phyloP scores from a whole-genome alignment of 2,797 vertebrate genomes.

The Neomorphus geoffroyi region DNA sequence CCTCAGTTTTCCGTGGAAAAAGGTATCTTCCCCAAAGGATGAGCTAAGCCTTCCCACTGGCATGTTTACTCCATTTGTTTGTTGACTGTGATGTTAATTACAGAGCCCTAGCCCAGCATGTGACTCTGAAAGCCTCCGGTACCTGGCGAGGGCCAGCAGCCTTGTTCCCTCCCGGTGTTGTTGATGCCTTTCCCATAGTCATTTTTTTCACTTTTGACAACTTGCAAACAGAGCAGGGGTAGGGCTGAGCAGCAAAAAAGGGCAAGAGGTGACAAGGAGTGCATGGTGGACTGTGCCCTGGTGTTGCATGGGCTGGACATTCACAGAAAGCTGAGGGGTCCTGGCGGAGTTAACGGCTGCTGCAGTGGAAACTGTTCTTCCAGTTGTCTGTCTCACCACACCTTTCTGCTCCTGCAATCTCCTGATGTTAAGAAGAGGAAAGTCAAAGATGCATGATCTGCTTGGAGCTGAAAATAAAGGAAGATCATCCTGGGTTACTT shows the following conservation, averaged over 20 bases:
- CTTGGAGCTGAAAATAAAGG: not conserved
- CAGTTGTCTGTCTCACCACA: fast-evolving
- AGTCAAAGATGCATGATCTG: not conserved
- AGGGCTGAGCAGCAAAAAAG: too few relatives aligned
- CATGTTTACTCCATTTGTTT: fast-evolving
- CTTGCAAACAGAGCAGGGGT: not conserved
- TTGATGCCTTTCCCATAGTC: not conserved
- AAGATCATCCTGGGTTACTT: too few relatives aligned
- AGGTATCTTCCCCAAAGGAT: not conserved
- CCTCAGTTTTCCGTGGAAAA: not conserved
- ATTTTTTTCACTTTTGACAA: not conserved
- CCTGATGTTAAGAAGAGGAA: not conserved
- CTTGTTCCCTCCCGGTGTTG: not conserved
- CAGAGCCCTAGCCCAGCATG: not conserved
- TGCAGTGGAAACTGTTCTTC: not conserved
- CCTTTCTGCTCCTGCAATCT: not conserved
- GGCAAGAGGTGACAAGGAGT: fast-evolving
- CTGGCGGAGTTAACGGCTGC: fast-evolving
- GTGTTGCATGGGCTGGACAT: not conserved
- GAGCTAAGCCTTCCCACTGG: not conserved
- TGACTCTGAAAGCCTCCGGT: not conserved
- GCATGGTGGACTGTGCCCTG: fast-evolving
- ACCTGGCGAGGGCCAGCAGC: not conserved
- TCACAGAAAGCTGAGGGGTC: not conserved
- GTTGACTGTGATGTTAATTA: not conserved